Base-by-base conservation (phyloP, 2,888 invertebrate species). In the Mamestra brassicae region DNA sequence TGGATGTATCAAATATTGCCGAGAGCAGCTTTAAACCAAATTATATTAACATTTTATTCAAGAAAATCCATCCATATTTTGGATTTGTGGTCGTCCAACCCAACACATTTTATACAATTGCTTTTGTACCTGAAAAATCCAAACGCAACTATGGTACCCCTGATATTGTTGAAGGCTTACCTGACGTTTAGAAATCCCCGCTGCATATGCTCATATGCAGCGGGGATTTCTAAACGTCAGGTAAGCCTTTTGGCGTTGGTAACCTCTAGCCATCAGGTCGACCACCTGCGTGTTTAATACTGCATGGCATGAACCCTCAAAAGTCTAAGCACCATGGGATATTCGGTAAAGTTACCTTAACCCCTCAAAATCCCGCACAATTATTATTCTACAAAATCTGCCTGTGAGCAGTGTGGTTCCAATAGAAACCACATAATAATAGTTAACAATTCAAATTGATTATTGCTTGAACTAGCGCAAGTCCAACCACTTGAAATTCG, bases 1-100 rank as follows among this genome's bases (percentile, higher is more conserved):
- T 83, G 83, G 64, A 74, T 76, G 80, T 81, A 88, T 78, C 75
- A 76, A 81, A 78, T 67, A 74, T 72, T 50, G 45, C 4, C 26
- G 0, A 26, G 38, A n/a, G 11, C 2, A 11, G 55, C 26, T 36
- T 13, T 1, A 7, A 13, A 8, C 4, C 15, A 34, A 3, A 6
- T 15, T 7, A 5, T 15, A 15, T 15, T 26, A 47, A 34, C 8
- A 1, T 1, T 3, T 42, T 10, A n/a, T 38, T 10, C n/a, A n/a
- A n/a, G n/a, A 13, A 6, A n/a, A 4, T 8, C 5, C n/a, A 4
- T n/a, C 5, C 2, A 17, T 4, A 36, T 0, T 36, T 36, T 36
- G 36, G 15, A 7, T 42, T 5, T 6, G 42, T 7, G 42, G 5
- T 60, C 17, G 8, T 60, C 36, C 4, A 6, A 15, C 36, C 15